These are phyloP conservation scores for Lepisosteus osseus DNA, from an alignment of 2,113 vertebrate genomes.

Conservation along the genomic window DNA sequence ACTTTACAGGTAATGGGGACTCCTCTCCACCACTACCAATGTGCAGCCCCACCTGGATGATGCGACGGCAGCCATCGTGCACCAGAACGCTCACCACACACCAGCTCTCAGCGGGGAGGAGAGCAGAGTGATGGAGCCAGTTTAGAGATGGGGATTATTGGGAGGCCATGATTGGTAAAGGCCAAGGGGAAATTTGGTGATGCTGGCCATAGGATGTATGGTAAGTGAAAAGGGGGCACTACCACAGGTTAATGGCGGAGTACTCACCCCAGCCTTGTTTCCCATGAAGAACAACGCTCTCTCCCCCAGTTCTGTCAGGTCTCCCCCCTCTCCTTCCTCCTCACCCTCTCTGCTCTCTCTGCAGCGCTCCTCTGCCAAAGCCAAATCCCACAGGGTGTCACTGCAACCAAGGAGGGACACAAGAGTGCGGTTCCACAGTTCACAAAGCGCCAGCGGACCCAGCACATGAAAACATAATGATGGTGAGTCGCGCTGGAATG, in stretches of 20 bases:
- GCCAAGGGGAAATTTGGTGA: no score
- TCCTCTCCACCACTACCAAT: no score
- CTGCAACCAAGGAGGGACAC: slow-evolving; percentile 45
- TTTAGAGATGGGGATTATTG: no score
- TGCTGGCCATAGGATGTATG: no score
- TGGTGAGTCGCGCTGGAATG: background rate
- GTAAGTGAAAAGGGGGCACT: no score
- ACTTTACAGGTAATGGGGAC: no score
- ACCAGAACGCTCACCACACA: no score
- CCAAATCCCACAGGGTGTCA: slow-evolving; percentile 88
- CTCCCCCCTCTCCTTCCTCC: slow-evolving; percentile 29
- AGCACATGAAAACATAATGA: background rate
- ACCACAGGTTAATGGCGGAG: background rate
- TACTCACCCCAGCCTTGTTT: slow-evolving; percentile 82
- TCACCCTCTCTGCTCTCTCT: slow-evolving; percentile 47
- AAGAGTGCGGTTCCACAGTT: background rate
- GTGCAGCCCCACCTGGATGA: no score
- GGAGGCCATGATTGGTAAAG: no score
- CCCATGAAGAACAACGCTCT: slow-evolving; percentile 85
- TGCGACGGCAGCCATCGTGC: no score
- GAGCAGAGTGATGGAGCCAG: no score
- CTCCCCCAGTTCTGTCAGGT: slow-evolving; percentile 57
- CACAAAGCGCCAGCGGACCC: background rate
- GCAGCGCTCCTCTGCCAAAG: slow-evolving; percentile 73
- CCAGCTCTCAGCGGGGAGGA: no score